Base-by-base conservation (phyloP, 2,797 vertebrate species). In the Tadarida brasiliensis region DNA sequence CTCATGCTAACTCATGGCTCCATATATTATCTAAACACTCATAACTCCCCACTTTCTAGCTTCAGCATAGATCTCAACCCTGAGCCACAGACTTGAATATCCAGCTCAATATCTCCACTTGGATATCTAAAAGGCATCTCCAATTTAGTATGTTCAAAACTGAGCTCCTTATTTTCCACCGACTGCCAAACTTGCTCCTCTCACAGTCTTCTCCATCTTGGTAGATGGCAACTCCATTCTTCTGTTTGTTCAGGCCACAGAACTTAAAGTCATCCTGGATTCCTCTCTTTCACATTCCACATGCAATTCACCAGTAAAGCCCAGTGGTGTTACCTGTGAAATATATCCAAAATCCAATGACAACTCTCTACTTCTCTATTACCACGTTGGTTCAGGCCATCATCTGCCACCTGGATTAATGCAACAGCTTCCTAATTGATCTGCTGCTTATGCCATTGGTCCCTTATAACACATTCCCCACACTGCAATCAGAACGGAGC, bases 81-180 rank as follows among this genome's bases (percentile, higher is more conserved):
- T 57, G 17, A 65, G 35, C 9, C 54, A 90, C 19, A 87, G 47
- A 70, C 6, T 73, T 84, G 33, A 63, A 33, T 87, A 63, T 76
- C 15, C 80, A 73, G 22, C 28, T 80, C 44, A 54, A 2, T 73
- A 80, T 63, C 10, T 94, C 44, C 65, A 87, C n/a, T 65, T 94
- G 44, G 12, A 63, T 94, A 78, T 92, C 30, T 77, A 61, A 77
- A 94, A 82, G 57, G 20, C 26, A 73, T 54, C 9, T 74, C 44
- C 94, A 85, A 78, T 28, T 49, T 89, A 30, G 0, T 67, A 74
- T 59, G 22, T 71, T 95, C 56, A 92, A 94, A 94, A 94, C 16
- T 61, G 44, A 81, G 20, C 28, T 91, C 57, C n/a, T 59, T 10
- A 67, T 85, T 88, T 88, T 28, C 65, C 4, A 90, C 5, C 20